A percentile compares a stretch with the other conserved stretches of the same genome.
Conservation (phyloP, 2,113 vertebrate genomes). For the Mastomys natalensis region DNA sequence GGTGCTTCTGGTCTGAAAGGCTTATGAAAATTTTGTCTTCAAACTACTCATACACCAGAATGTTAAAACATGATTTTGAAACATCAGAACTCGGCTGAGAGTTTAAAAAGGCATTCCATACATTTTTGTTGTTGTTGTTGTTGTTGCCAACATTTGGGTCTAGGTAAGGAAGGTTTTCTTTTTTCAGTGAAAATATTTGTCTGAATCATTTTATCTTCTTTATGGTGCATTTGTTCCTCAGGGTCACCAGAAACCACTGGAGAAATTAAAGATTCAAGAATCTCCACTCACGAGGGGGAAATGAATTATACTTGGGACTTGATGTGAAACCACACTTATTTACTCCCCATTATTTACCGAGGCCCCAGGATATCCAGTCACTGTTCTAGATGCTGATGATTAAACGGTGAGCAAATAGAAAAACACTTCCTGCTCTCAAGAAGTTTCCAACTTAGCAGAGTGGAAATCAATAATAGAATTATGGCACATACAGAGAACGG, state of each 20-base stretch:
- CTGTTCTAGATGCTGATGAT: neutral
- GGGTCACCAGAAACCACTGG: neutral
- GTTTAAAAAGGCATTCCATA: neutral
- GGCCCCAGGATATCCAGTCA: neutral
- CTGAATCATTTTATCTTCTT: conserved; percentile 29
- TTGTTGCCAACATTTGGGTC: conserved; percentile 12
- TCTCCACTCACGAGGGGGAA: neutral
- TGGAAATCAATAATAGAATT: neutral
- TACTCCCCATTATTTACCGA: conserved; percentile 1
- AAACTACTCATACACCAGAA: neutral
- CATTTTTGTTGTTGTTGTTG: neutral
- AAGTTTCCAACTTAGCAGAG: neutral
- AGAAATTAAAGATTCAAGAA: conserved; percentile 32
- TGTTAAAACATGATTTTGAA: neutral
- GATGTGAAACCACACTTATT: neutral
- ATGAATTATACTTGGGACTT: neutral
- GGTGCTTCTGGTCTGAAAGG: neutral
- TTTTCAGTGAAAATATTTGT: neutral
- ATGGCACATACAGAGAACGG: neutral
- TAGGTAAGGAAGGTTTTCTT: neutral
- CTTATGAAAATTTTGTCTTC: neutral
- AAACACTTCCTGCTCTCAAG: neutral
- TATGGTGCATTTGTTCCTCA: neutral
- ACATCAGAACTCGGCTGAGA: neutral
- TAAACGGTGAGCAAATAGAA: neutral